A percentile compares a stretch with the other conserved stretches of the same genome.
Conservation (phyloP, 2,888 invertebrate genomes). For the Dorcus parallelipipedus region DNA sequence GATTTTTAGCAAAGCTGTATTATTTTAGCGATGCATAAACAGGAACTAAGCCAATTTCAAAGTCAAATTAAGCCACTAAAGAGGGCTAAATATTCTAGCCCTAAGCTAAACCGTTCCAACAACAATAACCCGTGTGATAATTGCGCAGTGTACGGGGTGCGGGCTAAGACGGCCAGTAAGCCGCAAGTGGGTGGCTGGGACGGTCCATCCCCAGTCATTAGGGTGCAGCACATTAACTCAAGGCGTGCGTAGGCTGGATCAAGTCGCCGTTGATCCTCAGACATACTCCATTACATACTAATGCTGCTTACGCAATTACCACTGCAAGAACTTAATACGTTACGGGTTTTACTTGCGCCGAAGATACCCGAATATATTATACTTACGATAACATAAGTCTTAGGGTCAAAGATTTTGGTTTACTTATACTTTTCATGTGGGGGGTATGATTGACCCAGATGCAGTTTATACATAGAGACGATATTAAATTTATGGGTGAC, state of each 20-base stretch:
- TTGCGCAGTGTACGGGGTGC: constrained; percentile 38
- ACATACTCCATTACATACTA: constrained; percentile 47
- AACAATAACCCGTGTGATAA: constrained; percentile 49
- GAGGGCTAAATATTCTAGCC: constrained; percentile 46
- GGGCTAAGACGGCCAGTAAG: constrained; percentile 37
- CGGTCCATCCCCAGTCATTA: constrained; percentile 43
- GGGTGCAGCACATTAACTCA: constrained; percentile 47
- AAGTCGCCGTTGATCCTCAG: constrained; percentile 42
- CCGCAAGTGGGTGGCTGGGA: constrained; percentile 30
- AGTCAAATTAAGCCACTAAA: constrained; percentile 46
- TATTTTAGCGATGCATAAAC: constrained; percentile 33
- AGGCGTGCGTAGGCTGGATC: constrained; percentile 47
- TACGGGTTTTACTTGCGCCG: constrained; percentile 5
- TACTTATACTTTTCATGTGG: no score
- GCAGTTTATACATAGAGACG: no score
- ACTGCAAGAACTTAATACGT: constrained; percentile 12
- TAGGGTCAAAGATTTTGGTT: no score
- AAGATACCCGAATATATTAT: no score
- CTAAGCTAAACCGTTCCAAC: constrained; percentile 45
- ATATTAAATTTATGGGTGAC: no score
- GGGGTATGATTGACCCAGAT: no score
- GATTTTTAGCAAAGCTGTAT: constrained; percentile 17
- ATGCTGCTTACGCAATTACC: constrained; percentile 30
- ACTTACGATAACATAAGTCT: no score
- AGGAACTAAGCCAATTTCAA: constrained; percentile 42